Evolutionary conservation across 2,113 vertebrate genomes (phyloP).

Genomic region (Heloderma charlesbogerti): DNA sequence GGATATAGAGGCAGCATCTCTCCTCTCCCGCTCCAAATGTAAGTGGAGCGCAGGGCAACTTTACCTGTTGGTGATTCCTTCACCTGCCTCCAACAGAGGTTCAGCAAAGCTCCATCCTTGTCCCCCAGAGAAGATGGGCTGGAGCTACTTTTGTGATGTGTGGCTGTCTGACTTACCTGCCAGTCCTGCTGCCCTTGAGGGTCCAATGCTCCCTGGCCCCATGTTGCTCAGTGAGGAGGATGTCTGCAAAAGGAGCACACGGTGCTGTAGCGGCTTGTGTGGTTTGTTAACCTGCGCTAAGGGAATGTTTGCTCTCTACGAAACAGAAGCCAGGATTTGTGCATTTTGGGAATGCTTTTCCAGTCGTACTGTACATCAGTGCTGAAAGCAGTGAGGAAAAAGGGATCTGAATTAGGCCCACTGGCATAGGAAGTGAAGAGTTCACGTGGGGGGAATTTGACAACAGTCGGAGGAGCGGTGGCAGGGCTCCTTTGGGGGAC

Average conservation of each 20-base stretch:
- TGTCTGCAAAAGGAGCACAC: constrained; percentile 43
- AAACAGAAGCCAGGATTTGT: no score
- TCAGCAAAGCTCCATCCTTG: not conserved
- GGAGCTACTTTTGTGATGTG: no score
- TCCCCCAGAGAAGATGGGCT: not conserved
- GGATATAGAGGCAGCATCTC: not conserved
- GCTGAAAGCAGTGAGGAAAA: no score
- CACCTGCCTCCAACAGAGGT: not conserved
- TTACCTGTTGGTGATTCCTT: not conserved
- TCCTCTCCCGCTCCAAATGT: not conserved
- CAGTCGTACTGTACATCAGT: no score
- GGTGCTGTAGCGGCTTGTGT: not conserved
- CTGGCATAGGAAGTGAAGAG: no score
- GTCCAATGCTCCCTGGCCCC: not conserved
- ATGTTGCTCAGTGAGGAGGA: not conserved
- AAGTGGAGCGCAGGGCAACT: not conserved
- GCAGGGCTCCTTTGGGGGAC: no score
- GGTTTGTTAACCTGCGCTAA: not conserved
- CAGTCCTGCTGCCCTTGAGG: constrained; percentile 45
- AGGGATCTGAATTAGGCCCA: no score
- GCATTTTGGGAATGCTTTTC: no score
- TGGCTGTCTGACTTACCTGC: constrained; percentile 66
- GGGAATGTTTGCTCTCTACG: no score
- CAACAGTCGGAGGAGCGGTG: no score
- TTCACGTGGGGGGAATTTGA: no score